Evolutionary conservation across 1,140 invertebrate species (phyloP).

Genomic region (Cephus cinctus): DNA sequence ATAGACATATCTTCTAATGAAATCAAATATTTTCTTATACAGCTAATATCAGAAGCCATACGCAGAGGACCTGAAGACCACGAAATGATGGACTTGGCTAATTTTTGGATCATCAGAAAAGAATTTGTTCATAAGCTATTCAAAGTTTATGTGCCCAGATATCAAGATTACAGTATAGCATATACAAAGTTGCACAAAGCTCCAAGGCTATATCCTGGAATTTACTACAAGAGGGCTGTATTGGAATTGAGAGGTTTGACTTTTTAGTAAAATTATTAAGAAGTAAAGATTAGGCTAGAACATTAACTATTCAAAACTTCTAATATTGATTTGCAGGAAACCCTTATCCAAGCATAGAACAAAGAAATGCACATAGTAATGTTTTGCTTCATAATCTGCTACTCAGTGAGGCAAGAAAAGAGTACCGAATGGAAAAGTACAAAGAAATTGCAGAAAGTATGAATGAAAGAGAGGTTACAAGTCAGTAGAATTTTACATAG

Average conservation of each 20-base stretch:
- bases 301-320: no score
- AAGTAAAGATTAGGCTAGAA: no score
- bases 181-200: constrained; percentile 75
- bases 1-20: no score
- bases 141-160: constrained; percentile 86
- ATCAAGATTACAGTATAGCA: constrained; percentile 66
- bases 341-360: constrained; percentile 36
- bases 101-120: constrained; percentile 88
- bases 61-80: constrained; percentile 80
- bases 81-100: constrained; percentile 85
- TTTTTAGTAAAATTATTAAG: no score
- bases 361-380: constrained; percentile 29
- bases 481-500: constrained; percentile 1
- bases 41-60: constrained; percentile 89
- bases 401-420: constrained; percentile 41
- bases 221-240: constrained; percentile 59
- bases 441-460: constrained; percentile 45
- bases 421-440: constrained; percentile 44
- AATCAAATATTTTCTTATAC: constrained; percentile 45
- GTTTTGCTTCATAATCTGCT: constrained; percentile 43
- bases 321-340: constrained; percentile 45
- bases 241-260: constrained; percentile 82
- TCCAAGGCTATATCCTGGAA: constrained; percentile 63
- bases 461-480: constrained; percentile 3
- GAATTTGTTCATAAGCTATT: constrained; percentile 90